phyloP scores from a whole-genome alignment of 2,797 vertebrate species.

The Notamacropus eugenii region DNA sequence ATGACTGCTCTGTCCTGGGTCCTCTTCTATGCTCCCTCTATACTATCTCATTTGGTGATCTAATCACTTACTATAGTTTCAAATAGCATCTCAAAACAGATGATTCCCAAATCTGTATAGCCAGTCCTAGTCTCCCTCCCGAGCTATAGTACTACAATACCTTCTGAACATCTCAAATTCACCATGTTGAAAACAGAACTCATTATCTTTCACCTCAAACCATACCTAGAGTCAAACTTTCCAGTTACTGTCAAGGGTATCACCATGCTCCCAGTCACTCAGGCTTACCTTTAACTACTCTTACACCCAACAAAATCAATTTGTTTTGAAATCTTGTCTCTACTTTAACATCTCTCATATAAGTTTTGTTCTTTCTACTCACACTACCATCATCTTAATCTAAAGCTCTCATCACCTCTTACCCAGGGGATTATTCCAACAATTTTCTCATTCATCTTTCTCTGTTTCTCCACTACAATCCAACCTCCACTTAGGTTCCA shows the following conservation, averaged over 20 bases:
- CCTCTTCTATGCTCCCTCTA: not conserved
- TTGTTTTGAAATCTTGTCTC: not conserved
- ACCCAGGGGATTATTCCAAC: not conserved
- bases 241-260: not conserved
- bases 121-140: not conserved
- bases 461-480: not conserved
- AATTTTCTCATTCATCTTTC: not conserved
- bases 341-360: not conserved
- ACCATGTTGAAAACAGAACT: not conserved
- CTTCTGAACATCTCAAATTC: not conserved
- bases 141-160: not conserved
- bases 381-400: not conserved
- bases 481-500: not conserved
- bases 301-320: not conserved
- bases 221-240: not conserved
- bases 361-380: not conserved
- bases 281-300: not conserved
- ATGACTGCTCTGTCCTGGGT: not conserved
- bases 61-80: not conserved
- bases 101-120: not conserved
- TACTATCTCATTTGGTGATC: not conserved
- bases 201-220: not conserved
- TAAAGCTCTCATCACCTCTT: not conserved
- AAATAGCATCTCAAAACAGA: not conserved
- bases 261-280: not conserved